These are phyloP conservation scores for Epinephelus awoara DNA, from an alignment of 2,797 vertebrate species.

Conservation along the genomic window DNA sequence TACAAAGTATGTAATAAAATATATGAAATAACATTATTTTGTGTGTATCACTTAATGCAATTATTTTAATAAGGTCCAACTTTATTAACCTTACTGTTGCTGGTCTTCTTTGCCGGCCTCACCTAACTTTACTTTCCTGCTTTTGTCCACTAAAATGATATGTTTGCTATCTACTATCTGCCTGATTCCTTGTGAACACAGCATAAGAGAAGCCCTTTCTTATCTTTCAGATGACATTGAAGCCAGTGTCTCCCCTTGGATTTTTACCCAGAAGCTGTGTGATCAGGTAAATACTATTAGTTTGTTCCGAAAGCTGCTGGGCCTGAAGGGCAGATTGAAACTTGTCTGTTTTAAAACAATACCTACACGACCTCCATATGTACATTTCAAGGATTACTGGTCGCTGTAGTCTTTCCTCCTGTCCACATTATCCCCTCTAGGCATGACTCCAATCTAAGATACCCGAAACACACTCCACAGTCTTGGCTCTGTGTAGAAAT, in stretches of 20 bases:
- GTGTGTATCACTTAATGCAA: too few relatives aligned
- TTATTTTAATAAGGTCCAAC: too few relatives aligned
- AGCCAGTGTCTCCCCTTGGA: neutral
- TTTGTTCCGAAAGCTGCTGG: neutral
- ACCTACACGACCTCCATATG: neutral
- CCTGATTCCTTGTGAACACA: neutral
- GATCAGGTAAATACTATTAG: conserved; percentile 1
- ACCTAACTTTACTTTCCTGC: too few relatives aligned
- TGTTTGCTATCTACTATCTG: too few relatives aligned
- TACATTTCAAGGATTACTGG: too few relatives aligned
- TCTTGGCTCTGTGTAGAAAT: neutral
- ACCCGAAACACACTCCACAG: neutral
- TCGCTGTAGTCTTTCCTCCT: too few relatives aligned
- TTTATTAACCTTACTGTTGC: too few relatives aligned
- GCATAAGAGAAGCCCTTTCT: neutral
- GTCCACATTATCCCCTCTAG: neutral
- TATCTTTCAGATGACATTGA: neutral
- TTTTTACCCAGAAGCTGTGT: neutral
- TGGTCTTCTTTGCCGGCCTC: too few relatives aligned
- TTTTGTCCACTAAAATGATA: too few relatives aligned
- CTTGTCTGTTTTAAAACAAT: neutral
- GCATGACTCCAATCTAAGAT: neutral
- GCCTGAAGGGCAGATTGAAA: neutral
- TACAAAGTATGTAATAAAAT: too few relatives aligned
- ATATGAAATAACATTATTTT: too few relatives aligned